Evolutionary conservation across 2,797 vertebrate genomes (phyloP).

Genomic region (Alfaro cultratus): DNA sequence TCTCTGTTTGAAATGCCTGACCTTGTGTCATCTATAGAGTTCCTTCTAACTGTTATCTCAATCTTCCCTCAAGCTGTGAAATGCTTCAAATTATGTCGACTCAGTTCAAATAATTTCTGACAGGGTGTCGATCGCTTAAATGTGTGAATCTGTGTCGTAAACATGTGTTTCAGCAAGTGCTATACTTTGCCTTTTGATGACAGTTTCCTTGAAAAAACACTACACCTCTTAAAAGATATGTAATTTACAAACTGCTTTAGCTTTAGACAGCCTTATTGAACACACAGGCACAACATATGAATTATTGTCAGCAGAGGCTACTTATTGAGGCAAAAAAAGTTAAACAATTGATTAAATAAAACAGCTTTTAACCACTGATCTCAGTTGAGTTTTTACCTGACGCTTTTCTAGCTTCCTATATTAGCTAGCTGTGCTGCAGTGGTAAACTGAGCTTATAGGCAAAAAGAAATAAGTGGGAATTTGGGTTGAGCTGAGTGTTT

Average conservation of each 20-base stretch:
- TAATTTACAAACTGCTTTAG: not conserved
- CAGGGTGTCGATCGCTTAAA: not conserved
- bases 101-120: conserved; percentile 5
- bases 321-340: not conserved
- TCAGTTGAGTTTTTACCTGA: not conserved
- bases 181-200: not conserved
- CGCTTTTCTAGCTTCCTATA: not conserved
- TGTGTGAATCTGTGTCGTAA: not conserved
- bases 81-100: conserved; percentile 40
- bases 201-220: not conserved
- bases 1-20: conserved; percentile 30
- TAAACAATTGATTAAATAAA: not conserved
- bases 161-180: not conserved
- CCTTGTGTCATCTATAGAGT: conserved; percentile 23
- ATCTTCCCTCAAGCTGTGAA: conserved; percentile 46
- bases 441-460: not conserved
- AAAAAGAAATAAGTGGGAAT: not conserved
- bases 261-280: not conserved
- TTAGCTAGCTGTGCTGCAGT: not conserved
- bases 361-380: not conserved
- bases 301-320: not conserved
- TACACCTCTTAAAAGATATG: not conserved
- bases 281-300: not conserved
- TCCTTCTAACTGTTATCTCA: conserved; percentile 33
- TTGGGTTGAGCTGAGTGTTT: not conserved